phyloP scores from a whole-genome alignment of 2,888 invertebrate species.

The Branchinecta sandiegonensis region DNA sequence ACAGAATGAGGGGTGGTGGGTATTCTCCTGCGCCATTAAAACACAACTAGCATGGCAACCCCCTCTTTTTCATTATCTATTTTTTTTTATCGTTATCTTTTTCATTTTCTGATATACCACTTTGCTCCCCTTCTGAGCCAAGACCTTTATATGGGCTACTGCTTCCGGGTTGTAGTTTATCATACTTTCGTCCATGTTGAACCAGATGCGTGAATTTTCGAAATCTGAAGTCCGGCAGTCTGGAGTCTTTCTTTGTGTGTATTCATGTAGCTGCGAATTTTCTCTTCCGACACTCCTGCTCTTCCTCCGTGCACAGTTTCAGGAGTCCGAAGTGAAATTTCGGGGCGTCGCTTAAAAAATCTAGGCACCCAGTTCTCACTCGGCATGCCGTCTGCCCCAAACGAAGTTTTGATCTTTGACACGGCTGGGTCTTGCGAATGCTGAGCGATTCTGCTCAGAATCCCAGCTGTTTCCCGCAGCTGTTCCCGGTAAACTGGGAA shows the following conservation, averaged over 20 bases:
- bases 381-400: too few relatives aligned
- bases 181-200: background rate
- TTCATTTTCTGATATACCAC: background rate
- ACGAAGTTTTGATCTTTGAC: too few relatives aligned
- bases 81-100: too few relatives aligned
- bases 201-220: background rate
- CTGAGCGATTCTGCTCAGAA: too few relatives aligned
- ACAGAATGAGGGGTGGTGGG: background rate
- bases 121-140: background rate
- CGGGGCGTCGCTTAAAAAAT: background rate
- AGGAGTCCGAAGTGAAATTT: background rate
- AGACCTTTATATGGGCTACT: too few relatives aligned
- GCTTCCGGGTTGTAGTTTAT: background rate
- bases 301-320: background rate
- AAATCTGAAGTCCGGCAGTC: background rate
- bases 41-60: background rate
- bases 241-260: background rate
- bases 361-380: background rate
- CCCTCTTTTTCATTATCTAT: background rate
- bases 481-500: background rate
- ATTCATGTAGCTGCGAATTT: background rate
- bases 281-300: background rate
- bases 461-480: background rate
- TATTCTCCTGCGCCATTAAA: background rate
- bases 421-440: too few relatives aligned